These are phyloP conservation scores for Callyntrura guangdongensis DNA, from an alignment of 2,888 invertebrate genomes.

Conservation along the genomic window DNA sequence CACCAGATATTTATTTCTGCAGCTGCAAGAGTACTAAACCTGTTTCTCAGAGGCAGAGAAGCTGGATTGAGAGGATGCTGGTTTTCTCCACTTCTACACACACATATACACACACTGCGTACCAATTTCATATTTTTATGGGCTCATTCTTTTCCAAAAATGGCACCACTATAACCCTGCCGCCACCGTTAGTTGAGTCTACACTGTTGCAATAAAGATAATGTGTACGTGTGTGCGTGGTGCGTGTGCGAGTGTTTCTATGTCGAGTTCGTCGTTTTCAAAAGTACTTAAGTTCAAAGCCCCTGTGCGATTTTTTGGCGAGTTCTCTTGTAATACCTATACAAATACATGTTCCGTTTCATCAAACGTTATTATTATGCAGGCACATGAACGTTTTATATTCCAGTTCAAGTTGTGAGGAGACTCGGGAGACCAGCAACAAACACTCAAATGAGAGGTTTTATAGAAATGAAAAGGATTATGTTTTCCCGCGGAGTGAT, in stretches of 20 bases:
- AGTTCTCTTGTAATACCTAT: too few species aligned
- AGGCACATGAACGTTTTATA: too few species aligned
- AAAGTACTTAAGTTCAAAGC: background rate
- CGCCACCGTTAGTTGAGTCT: too few species aligned
- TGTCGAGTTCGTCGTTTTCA: background rate
- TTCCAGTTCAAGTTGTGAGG: too few species aligned
- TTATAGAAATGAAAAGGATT: too few species aligned
- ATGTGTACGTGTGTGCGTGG: background rate
- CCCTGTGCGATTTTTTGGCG: background rate
- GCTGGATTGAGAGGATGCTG: too few species aligned
- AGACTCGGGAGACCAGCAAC: too few species aligned
- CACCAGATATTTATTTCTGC: constrained; percentile 39
- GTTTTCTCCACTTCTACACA: too few species aligned
- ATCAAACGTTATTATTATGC: too few species aligned
- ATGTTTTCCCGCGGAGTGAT: too few species aligned
- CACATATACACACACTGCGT: background rate
- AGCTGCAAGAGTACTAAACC: background rate
- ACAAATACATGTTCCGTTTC: too few species aligned
- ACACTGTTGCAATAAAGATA: background rate
- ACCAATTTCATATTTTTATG: constrained; percentile 43
- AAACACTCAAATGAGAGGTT: too few species aligned
- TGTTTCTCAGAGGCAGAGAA: background rate
- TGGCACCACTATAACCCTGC: constrained; percentile 12
- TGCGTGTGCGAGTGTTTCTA: constrained; percentile 2
- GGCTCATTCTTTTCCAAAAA: constrained; percentile 9